Evolutionary conservation across 2,888 invertebrate genomes (phyloP), one percentile per base, ranked within the genome.

Genomic region (Agriopis marginaria): DNA sequence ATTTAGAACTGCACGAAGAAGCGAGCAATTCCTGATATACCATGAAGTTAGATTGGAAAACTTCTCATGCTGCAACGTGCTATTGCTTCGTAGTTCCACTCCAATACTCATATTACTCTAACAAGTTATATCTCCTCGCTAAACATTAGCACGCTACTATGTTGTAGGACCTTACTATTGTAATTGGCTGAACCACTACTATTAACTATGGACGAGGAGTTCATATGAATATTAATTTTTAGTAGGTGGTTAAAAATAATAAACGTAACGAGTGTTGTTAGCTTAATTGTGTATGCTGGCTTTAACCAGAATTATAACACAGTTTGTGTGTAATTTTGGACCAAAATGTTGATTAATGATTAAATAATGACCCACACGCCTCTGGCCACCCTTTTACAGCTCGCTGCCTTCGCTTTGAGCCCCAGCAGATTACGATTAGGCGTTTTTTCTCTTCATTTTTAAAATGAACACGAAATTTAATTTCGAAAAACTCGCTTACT

Each of bases 11-110:
- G 82, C 81, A 83, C 79, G 84, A 83, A 86, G 85, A 84, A 86
- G 82, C 85, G 76, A 81, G 85, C 84, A 80, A 85, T 88, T 87
- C 83, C 84, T 88, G 87, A 86, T 87, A 84, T 85, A 86, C 83
- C 85, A 82, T 88, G 84, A 89, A 91, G 89, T 90, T 91, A 90
- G 86, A 91, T 91, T 90, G 89, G 91, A 90, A 90, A 90, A 91
- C 88, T 91, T 91, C 81, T 79, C 80, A 77, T 77, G 77, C 76
- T 85, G 86, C 86, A 88, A 83, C 84, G 85, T 85, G 82, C 84
- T 83, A 81, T 85, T 85, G 80, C 85, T 82, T 83, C 84, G 81
- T 81, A 83, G 83, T 84, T 84, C 80, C 78, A 78, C 75, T 80
- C 77, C 80, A 83, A 81, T 80, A 80, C 82, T 82, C 79, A 82